These are phyloP conservation scores for Caenorhabditis sp. DNA, from an alignment of 2,888 invertebrate genomes.

Conservation along the genomic window DNA sequence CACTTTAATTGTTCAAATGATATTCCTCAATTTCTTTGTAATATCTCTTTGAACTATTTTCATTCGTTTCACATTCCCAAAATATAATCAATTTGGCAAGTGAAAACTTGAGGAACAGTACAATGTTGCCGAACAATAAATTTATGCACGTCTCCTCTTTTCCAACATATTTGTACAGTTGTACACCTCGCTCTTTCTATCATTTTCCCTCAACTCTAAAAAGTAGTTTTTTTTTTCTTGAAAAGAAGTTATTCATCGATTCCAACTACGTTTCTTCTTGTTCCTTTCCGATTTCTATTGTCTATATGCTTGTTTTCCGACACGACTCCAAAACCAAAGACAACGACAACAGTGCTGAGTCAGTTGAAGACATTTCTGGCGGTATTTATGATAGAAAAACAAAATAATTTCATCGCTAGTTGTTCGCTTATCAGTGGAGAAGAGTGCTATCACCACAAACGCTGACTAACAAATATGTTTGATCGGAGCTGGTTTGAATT, in stretches of 20 bases:
- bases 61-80: constrained; percentile 6
- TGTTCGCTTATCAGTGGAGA: constrained; percentile 17
- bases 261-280: constrained; percentile 7
- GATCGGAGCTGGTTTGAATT: constrained; percentile 50
- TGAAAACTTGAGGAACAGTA: constrained; percentile 30
- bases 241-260: constrained; percentile 36
- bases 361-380: constrained; percentile 39
- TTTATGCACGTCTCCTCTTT: constrained; percentile 16
- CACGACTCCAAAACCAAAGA: constrained; percentile 23
- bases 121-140: constrained; percentile 27
- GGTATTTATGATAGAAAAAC: constrained; percentile 41
- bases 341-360: constrained; percentile 31
- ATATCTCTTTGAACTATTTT: neutral
- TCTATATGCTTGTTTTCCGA: constrained; percentile 23
- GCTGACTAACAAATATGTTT: constrained; percentile 32
- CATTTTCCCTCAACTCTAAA: neutral
- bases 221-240: constrained; percentile 6
- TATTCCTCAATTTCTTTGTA: too few relatives aligned
- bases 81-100: constrained; percentile 15
- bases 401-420: neutral
- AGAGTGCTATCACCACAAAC: constrained; percentile 10
- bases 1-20: too few relatives aligned
- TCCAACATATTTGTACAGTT: constrained; percentile 37
- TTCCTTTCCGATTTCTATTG: constrained; percentile 25
- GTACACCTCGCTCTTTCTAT: constrained; percentile 17